Base-by-base conservation (phyloP, 2,888 invertebrate species). In the Geotrupes spiniger region DNA sequence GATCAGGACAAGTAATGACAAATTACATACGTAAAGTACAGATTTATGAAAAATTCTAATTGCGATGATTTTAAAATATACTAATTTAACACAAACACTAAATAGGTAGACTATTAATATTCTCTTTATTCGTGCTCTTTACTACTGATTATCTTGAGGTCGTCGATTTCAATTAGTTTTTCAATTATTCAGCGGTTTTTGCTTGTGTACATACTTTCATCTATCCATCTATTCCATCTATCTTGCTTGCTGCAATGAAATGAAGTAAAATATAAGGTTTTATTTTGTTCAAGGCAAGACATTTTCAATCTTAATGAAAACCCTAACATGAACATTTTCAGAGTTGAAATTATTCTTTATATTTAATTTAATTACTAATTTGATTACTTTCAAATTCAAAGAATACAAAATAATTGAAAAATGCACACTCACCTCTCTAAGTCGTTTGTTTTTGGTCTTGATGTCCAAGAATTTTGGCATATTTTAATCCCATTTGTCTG, bases 361-460 rank as follows among this genome's bases (percentile, higher is more conserved):
- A n/a, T n/a, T n/a, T n/a, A n/a, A n/a, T n/a, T n/a, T n/a, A n/a
- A n/a, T n/a, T n/a, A n/a, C n/a, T n/a, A n/a, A n/a, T n/a, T n/a
- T n/a, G n/a, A n/a, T n/a, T n/a, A n/a, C n/a, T n/a, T n/a, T n/a
- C n/a, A n/a, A n/a, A n/a, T n/a, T n/a, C n/a, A n/a, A n/a, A n/a
- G n/a, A n/a, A n/a, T n/a, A n/a, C n/a, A n/a, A n/a, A n/a, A n/a
- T 11, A 10, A 33, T 9, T 1, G 4, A 33, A 33, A 33, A 14
- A 33, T 14, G 14, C 4, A 11, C 12, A 15, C 33, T 8, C 67
- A 78, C 78, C 73, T 76, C 73, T 55, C 69, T 65, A 29, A 78
- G 60, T 52, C 72, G 72, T 83, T 64, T 84, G 83, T 57, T 78
- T 81, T 54, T 79, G 78, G 64, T 84, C 84, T 56, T 82, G 81